These are phyloP conservation scores for Cathartes aura DNA, from an alignment of 2,113 vertebrate genomes.

Conservation along the genomic window DNA sequence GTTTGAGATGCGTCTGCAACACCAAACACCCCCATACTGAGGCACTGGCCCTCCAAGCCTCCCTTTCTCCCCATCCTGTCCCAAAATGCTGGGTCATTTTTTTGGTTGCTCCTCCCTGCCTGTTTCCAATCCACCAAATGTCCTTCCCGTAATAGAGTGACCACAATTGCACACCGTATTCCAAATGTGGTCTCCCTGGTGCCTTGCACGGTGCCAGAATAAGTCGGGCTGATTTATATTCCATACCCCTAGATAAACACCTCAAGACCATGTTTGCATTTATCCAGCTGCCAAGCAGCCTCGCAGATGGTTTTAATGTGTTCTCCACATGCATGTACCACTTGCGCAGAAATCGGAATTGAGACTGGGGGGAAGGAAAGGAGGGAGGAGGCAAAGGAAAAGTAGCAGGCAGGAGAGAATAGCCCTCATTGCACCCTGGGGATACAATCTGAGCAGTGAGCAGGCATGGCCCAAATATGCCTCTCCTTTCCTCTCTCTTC, in stretches of 20 bases:
- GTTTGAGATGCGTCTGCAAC: neutral
- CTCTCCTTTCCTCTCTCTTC: neutral
- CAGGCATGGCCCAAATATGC: neutral
- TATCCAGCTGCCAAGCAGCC: slow-evolving; percentile 15
- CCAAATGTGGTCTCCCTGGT: slow-evolving; percentile 22
- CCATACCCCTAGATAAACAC: slow-evolving; percentile 63
- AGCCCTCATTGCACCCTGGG: neutral
- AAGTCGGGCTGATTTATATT: neutral
- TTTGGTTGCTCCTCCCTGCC: neutral
- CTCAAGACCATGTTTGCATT: neutral
- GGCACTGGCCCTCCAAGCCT: neutral
- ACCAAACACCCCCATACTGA: neutral
- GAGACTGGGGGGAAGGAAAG: neutral
- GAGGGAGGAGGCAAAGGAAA: neutral
- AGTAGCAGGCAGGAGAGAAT: neutral
- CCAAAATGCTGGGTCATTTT: neutral
- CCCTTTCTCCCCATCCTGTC: neutral
- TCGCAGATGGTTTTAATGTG: neutral
- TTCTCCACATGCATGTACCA: neutral
- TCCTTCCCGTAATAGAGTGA: slow-evolving; percentile 39
- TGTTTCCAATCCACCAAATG: neutral
- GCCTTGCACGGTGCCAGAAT: neutral
- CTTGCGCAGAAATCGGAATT: neutral
- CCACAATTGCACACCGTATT: slow-evolving; percentile 2
- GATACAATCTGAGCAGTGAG: neutral